Evolutionary conservation across 2,888 invertebrate genomes (phyloP).

Genomic region (Nomada ferruginata): DNA sequence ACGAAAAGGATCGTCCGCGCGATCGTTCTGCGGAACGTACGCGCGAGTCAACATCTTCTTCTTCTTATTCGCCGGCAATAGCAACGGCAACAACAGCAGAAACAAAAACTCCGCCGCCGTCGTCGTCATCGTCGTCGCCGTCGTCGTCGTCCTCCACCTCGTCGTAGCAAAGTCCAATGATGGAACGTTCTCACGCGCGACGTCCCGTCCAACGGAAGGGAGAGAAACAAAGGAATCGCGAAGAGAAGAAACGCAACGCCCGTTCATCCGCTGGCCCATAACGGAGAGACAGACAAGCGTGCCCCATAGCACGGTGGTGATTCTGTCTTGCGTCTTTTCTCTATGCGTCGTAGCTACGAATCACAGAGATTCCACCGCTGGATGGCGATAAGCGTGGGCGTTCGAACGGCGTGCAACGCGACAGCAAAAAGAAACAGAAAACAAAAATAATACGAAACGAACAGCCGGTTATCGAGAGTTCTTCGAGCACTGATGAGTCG

Average conservation of each 20-base stretch:
- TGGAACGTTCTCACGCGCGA: constrained; percentile 41
- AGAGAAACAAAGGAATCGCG: constrained; percentile 42
- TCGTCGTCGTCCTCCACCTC: neutral
- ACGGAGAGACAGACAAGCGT: constrained; percentile 11
- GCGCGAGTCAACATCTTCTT: constrained; percentile 12
- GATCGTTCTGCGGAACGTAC: constrained; percentile 7
- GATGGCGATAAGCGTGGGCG: too few species aligned
- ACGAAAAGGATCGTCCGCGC: constrained; percentile 9
- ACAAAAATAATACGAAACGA: neutral
- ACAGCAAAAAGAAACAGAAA: neutral
- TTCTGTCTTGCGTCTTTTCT: neutral
- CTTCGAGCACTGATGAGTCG: neutral
- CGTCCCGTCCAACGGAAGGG: constrained; percentile 26
- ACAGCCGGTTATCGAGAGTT: neutral
- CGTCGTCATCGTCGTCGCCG: neutral
- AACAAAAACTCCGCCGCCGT: neutral
- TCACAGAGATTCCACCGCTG: neutral
- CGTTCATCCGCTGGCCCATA: constrained; percentile 48
- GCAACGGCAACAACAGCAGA: neutral
- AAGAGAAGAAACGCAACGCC: constrained; percentile 33
- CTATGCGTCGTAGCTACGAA: neutral
- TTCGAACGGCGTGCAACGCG: too few species aligned
- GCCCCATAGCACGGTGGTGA: constrained; percentile 17
- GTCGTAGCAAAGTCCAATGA: constrained; percentile 13
- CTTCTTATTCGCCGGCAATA: neutral